A percentile compares a stretch with the other conserved stretches of the same genome.
Evolutionary conservation across 2,888 invertebrate genomes (phyloP).

Genomic region (Apoda limacodes): DNA sequence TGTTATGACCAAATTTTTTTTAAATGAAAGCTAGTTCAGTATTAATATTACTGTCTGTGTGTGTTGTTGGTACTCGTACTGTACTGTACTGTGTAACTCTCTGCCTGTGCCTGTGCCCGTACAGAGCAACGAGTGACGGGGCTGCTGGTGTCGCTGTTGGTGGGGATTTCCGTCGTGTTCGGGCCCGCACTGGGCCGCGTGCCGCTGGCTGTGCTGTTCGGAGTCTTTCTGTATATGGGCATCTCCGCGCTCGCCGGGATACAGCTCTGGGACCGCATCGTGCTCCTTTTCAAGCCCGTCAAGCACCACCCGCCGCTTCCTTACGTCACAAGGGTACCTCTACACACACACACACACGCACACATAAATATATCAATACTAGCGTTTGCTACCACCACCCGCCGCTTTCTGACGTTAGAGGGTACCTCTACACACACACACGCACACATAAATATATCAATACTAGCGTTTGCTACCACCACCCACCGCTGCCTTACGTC

Average conservation of each 20-base stretch:
- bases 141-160: slow-evolving; percentile 81
- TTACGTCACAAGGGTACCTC: slow-evolving; percentile 89
- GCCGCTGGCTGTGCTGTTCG: slow-evolving; percentile 96
- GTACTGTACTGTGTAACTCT: not conserved
- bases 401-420: too few species aligned
- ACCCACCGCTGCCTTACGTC: too few species aligned
- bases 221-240: slow-evolving; percentile 98
- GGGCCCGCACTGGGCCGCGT: slow-evolving; percentile 83
- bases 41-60: too few species aligned
- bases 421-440: too few species aligned
- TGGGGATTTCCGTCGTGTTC: slow-evolving; percentile 88
- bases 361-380: too few species aligned
- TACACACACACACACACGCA: too few species aligned
- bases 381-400: too few species aligned
- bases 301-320: slow-evolving; percentile 94
- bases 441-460: too few species aligned
- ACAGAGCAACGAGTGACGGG: slow-evolving; percentile 88
- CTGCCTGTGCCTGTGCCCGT: slow-evolving; percentile 14
- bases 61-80: too few species aligned
- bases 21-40: too few species aligned
- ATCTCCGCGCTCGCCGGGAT: slow-evolving; percentile 94
- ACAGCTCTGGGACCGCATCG: slow-evolving; percentile 91
- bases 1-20: too few species aligned
- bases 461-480: too few species aligned
- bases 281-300: slow-evolving; percentile 92